These are phyloP conservation scores for Eristalis intricaria DNA, from an alignment of 2,888 invertebrate genomes.

Conservation along the genomic window DNA sequence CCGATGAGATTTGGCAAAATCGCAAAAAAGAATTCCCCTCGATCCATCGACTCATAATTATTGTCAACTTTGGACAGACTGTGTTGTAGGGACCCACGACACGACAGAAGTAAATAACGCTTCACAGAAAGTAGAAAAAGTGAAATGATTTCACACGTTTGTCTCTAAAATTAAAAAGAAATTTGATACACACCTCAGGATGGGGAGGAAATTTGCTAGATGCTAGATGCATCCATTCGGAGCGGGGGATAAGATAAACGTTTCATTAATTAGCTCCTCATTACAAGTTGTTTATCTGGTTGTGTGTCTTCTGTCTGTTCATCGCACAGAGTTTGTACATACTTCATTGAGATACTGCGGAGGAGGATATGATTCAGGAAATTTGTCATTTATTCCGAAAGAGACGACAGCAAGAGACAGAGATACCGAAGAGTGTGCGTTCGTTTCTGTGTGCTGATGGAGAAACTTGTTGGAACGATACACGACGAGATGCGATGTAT, in stretches of 20 bases:
- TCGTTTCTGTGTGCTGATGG: not conserved
- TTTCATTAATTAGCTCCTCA: conserved; percentile 32
- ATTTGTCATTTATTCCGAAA: conserved; percentile 40
- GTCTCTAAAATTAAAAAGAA: not conserved
- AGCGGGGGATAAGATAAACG: conserved; percentile 19
- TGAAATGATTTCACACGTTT: not conserved
- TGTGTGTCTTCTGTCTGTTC: not conserved
- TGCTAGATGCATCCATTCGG: not conserved
- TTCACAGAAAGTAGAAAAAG: not conserved
- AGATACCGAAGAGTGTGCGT: not conserved
- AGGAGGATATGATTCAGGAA: conserved; percentile 30
- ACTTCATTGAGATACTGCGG: not conserved
- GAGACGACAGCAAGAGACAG: not conserved
- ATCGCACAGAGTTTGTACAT: not conserved
- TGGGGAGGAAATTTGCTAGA: not conserved
- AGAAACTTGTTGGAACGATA: conserved; percentile 28
- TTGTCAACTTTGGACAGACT: not conserved
- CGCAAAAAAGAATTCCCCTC: not conserved
- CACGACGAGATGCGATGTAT: conserved; percentile 8
- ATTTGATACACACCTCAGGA: not conserved
- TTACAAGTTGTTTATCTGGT: conserved; percentile 23
- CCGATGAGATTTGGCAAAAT: not conserved
- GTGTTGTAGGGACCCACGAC: not conserved
- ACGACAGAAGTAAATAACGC: not conserved
- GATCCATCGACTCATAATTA: not conserved